Evolutionary conservation across 2,888 invertebrate genomes (phyloP).

Genomic region (Fragum fragum): DNA sequence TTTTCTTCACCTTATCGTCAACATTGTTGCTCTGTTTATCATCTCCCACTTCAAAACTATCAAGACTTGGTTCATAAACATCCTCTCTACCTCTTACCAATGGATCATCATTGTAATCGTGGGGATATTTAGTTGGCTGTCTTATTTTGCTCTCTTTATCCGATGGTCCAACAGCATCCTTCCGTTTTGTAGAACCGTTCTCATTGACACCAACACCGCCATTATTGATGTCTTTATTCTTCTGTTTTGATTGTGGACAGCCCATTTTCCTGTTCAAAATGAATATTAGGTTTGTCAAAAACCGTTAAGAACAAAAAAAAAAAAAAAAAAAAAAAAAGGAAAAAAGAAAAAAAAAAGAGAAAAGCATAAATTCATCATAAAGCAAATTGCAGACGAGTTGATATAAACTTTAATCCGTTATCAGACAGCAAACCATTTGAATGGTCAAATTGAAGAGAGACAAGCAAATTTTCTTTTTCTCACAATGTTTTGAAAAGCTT

Average conservation of each 20-base stretch:
- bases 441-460: too few species aligned
- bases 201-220: background rate
- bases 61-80: background rate
- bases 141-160: background rate
- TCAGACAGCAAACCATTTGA: too few species aligned
- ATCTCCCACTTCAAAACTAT: slow-evolving; percentile 8
- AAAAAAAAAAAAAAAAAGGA: too few species aligned
- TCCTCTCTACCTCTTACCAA: slow-evolving; percentile 36
- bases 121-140: slow-evolving; percentile 27
- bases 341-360: too few species aligned
- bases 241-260: slow-evolving; percentile 57
- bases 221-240: slow-evolving; percentile 46
- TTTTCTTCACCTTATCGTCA: background rate
- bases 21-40: slow-evolving; percentile 14
- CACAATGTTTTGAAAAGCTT: too few species aligned
- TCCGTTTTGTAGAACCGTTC: background rate
- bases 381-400: too few species aligned
- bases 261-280: slow-evolving; percentile 56
- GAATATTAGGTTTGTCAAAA: too few species aligned
- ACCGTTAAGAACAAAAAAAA: too few species aligned
- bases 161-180: slow-evolving; percentile 34
- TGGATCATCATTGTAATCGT: slow-evolving; percentile 36
- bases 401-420: too few species aligned
- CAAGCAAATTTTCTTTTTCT: too few species aligned
- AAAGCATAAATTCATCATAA: too few species aligned